Evolutionary conservation across 1,140 invertebrate genomes (phyloP).

Genomic region (Galleria mellonella): DNA sequence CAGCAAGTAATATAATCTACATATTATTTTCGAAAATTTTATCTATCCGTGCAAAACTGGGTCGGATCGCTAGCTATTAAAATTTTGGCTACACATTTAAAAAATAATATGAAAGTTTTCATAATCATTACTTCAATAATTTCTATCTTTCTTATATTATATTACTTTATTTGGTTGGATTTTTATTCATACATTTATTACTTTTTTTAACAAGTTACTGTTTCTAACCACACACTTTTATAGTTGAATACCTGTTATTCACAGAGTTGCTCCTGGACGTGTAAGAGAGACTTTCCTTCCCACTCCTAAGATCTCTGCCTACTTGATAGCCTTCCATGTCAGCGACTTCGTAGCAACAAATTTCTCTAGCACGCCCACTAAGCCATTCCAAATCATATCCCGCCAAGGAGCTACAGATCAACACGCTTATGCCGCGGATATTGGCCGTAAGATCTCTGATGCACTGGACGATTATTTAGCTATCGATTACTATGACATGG

Average conservation of each 20-base stretch:
- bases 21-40: too few species aligned
- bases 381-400: conserved; percentile 71
- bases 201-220: too few species aligned
- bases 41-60: too few species aligned
- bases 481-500: conserved; percentile 61
- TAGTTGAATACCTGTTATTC: conserved; percentile 11
- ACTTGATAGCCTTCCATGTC: conserved; percentile 89
- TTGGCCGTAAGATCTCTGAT: conserved; percentile 71
- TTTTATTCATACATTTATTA: too few species aligned
- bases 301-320: conserved; percentile 88
- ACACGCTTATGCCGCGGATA: conserved; percentile 75
- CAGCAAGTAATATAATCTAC: too few species aligned
- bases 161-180: too few species aligned
- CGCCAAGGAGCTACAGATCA: conserved; percentile 42
- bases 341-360: conserved; percentile 80
- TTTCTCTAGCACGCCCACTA: conserved; percentile 27
- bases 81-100: too few species aligned
- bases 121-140: too few species aligned
- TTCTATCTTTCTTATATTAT: too few species aligned
- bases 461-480: conserved; percentile 69
- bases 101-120: too few species aligned
- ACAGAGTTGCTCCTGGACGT: conserved; percentile 27
- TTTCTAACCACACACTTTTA: not conserved
- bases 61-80: too few species aligned
- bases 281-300: conserved; percentile 48